These are phyloP conservation scores for Anoplolepis gracilipes DNA, from an alignment of 1,140 invertebrate genomes.

Conservation along the genomic window DNA sequence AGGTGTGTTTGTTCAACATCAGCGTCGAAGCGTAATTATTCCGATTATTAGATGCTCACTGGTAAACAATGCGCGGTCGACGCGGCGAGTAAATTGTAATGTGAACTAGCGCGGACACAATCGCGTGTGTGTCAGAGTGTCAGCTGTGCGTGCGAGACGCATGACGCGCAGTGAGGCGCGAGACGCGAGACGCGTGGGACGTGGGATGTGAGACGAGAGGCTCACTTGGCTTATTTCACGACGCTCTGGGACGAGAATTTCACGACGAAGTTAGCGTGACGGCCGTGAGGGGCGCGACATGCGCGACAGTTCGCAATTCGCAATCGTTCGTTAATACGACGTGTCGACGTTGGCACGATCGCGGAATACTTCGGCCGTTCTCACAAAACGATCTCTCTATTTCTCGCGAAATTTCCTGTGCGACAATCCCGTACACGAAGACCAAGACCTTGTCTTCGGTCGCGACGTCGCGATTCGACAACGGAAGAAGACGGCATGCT, in stretches of 20 bases:
- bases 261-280: constrained; percentile 42
- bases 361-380: not conserved
- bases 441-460: too few relatives aligned
- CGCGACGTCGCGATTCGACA: not conserved
- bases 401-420: not conserved
- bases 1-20: not conserved
- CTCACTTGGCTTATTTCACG: constrained; percentile 55
- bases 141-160: constrained; percentile 72
- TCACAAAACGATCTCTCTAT: too few relatives aligned
- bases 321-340: not conserved
- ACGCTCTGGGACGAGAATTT: not conserved
- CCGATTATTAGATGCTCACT: not conserved
- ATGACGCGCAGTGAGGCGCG: constrained; percentile 8
- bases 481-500: not conserved
- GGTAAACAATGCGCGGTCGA: not conserved
- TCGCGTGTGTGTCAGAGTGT: constrained; percentile 60
- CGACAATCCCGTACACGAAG: not conserved
- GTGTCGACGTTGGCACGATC: not conserved
- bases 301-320: constrained; percentile 33
- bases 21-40: not conserved
- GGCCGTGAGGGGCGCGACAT: constrained; percentile 28
- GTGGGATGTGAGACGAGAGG: too few relatives aligned
- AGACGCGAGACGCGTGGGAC: too few relatives aligned
- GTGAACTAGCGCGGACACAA: not conserved
- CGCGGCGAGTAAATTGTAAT: not conserved